phyloP scores from a whole-genome alignment of 2,797 vertebrate genomes.

The Rhincodon typus region DNA sequence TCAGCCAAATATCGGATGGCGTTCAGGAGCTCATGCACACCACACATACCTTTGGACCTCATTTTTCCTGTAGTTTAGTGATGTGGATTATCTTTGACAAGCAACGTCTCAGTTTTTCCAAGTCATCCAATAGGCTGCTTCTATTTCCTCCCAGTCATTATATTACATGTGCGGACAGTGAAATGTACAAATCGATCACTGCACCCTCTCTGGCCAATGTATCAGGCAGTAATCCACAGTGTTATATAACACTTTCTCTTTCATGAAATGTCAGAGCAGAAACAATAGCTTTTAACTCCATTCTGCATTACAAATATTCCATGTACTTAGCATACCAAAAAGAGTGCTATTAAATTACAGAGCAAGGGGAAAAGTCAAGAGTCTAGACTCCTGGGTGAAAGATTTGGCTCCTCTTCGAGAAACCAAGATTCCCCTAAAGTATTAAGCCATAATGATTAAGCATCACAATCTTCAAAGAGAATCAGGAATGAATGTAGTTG shows the following conservation, averaged over 20 bases:
- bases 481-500: conserved; percentile 39
- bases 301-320: conserved; percentile 20
- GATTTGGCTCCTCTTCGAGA: conserved; percentile 30
- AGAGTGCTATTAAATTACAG: conserved; percentile 41
- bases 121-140: neutral
- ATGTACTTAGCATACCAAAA: conserved; percentile 37
- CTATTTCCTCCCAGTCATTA: neutral
- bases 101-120: neutral
- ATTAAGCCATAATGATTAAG: conserved; percentile 37
- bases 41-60: neutral
- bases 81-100: neutral
- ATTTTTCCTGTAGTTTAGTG: neutral
- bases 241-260: conserved; percentile 25
- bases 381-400: conserved; percentile 57
- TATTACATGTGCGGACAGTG: neutral
- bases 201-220: neutral
- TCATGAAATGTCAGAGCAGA: conserved; percentile 32
- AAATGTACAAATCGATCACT: conserved; percentile 24
- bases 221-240: conserved; percentile 18
- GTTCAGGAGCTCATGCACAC: neutral
- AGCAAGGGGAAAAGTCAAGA: conserved; percentile 48
- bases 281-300: conserved; percentile 18
- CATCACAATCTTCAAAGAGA: conserved; percentile 40
- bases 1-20: neutral
- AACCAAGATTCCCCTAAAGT: conserved; percentile 34